Base-by-base conservation (phyloP, 2,113 vertebrate species). In the Hemiscyllium ocellatum region DNA sequence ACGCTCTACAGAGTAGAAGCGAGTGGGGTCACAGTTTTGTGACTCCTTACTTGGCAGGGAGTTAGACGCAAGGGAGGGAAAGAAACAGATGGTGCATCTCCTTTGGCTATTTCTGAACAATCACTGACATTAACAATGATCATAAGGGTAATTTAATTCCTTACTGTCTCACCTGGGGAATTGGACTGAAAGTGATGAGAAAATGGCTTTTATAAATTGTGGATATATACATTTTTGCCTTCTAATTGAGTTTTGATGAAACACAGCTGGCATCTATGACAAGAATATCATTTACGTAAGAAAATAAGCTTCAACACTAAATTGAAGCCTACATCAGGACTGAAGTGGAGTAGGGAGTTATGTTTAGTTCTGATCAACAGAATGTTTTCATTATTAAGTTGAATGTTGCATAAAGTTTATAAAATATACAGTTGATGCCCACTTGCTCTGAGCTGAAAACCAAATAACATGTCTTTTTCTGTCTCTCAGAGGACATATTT, bases 401-500 rank as follows among this genome's bases (percentile, higher is more conserved):
- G 94, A 72, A 13, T 72, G 7, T 72, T 47, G 72, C 69, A 72
- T 47, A 33, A 95, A 95, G 50, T 17, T 33, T 50, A n/a, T 47
- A 50, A 70, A 95, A 29, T 95, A 52, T 47, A 37, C 2, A 24
- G 8, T 10, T 50, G 29, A 37, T 13, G 69, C 52, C 52, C 68
- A 15, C 56, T 17, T 17, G 42, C 22, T 70, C n/a, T 26, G 42
- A 94, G 42, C 26, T 50, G 69, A 52, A 33, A 72, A 12, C 8
- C 26, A 95, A 95, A 4, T 95, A 95, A 89, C 29, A 56, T n/a
- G 56, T 66, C 10, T 97, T 26, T 85, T 96, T 96, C 97, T 97
- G 96, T 96, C 96, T 97, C 96, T 65, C 97, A 99, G 99, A 99
- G 98, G 99, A 99, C 0, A 98, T 99, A 96, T 99, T 99, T 96